Evolutionary conservation across 2,888 invertebrate species (phyloP), one percentile per base, ranked within the genome.

Genomic region (Isoperla grammatica): DNA sequence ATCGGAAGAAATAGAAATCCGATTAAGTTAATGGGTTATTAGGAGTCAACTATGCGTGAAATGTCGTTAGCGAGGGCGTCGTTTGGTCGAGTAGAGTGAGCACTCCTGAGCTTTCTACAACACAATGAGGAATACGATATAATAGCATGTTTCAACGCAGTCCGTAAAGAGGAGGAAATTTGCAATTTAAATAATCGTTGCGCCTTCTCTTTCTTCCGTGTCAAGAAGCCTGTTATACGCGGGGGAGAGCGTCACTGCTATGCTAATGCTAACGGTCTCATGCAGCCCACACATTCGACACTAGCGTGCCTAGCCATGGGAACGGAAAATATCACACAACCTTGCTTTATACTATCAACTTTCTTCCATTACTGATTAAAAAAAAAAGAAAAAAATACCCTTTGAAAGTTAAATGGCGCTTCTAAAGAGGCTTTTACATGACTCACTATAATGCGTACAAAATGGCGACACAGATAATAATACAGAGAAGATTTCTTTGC

Each of bases 121-220:
- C 20, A 45, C 42, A 42, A n/a, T n/a, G 17, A 45, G 53, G 19
- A 49, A 49, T 49, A 23, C 49, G 29, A 49, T 48, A 29, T 53
- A 53, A 53, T 53, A 20, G 53, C 53, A 20, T 53, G 53, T 35
- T 37, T 37, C 11, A 17, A 39, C 37, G 37, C 53, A 53, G n/a
- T 53, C 53, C 39, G 37, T 53, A 53, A 53, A 53, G 53, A 53
- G 53, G 19, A 53, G 53, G 53, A 53, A 53, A 53, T 53, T 53
- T 37, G 53, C 37, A 53, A 53, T 53, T 53, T 53, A 53, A 53
- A 53, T 53, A 53, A 53, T 53, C 53, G 53, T 39, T 53, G 37
- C 39, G 53, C 53, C 39, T 39, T 53, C 53, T 53, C 39, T 53
- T 53, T 53, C 29, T 29, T 29, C 53, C 53, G 53, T 53, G 53